Evolutionary conservation across 2,113 vertebrate species (phyloP), one percentile per base, ranked within the genome.

Genomic region (Sprattus sprattus): DNA sequence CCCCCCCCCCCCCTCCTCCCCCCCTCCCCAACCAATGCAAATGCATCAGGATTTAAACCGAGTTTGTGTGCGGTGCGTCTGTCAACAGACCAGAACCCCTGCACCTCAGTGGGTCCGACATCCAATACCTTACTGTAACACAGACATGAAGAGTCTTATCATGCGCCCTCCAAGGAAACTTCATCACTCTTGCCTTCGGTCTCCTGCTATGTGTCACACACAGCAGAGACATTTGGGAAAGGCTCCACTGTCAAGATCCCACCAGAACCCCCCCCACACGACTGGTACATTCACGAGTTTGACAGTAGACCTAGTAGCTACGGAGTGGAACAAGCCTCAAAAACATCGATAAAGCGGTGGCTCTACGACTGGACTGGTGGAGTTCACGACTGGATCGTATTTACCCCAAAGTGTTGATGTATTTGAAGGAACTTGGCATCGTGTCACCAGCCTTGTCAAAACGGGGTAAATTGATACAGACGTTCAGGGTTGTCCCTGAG

Each of bases 391-490:
- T 80, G 50, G 86, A 91, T 67, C 88, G 28, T 89, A 89, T 92
- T 92, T 87, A 82, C 90, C 88, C 88, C 87, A 87, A 89, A 91
- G 91, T 89, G 88, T 67, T 81, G 88, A 88, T 87, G 85, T 80
- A 83, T 88, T 88, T 87, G 85, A 91, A 88, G 64, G 87, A 89
- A 89, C 84, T 89, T 93, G 93, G 91, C 92, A 20, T 80, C 16
- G 54, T 75, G 85, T 92, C 89, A 78, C 88, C 54, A 88, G 84
- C 90, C 81, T 90, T 92, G 92, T 93, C 89, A 91, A 88, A 87
- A 87, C 92, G 88, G 82, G 54, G 90, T 88, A 92, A 92, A 93
- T 87, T 88, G 87, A 92, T 92, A 90, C 86, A 80, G 88, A 90
- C 89, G 88, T 89, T 86, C 89, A 89, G 90, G 82, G 87, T 89